Conservation (phyloP, 2,797 vertebrate species). For the Eulemur mongoz region DNA sequence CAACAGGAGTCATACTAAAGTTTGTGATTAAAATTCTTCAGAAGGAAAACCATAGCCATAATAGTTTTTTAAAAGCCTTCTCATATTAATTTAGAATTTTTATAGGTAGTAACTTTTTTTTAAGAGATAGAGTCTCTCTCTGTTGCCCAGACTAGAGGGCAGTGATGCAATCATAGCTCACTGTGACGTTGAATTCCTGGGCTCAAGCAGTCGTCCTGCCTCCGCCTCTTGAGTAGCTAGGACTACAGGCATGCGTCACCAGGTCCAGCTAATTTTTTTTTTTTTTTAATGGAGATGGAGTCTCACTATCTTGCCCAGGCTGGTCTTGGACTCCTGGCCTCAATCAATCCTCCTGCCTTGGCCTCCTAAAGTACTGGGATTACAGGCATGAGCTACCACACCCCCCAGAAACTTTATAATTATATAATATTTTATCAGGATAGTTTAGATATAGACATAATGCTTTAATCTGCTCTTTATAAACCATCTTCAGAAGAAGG, state of each 20-base stretch:
- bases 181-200: neutral
- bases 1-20: neutral
- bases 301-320: too few species aligned
- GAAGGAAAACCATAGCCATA: neutral
- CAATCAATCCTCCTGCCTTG: too few species aligned
- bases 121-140: neutral
- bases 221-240: neutral
- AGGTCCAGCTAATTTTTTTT: too few species aligned
- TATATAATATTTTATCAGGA: slow-evolving; percentile 19
- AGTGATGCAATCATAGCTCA: neutral
- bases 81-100: slow-evolving; percentile 28
- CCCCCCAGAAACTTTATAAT: neutral
- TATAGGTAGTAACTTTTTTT: neutral
- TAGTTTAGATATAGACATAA: neutral
- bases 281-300: too few species aligned
- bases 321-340: too few species aligned
- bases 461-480: slow-evolving; percentile 38
- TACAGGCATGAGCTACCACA: neutral
- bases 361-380: too few species aligned
- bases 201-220: neutral
- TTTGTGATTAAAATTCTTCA: slow-evolving; percentile 35
- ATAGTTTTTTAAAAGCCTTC: neutral
- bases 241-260: neutral
- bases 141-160: neutral
- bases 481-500: slow-evolving; percentile 15